These are phyloP conservation scores for Hemicentrotus pulcherrimus DNA, from an alignment of 35 echinoderm and acorn worm species.

Conservation along the genomic window DNA sequence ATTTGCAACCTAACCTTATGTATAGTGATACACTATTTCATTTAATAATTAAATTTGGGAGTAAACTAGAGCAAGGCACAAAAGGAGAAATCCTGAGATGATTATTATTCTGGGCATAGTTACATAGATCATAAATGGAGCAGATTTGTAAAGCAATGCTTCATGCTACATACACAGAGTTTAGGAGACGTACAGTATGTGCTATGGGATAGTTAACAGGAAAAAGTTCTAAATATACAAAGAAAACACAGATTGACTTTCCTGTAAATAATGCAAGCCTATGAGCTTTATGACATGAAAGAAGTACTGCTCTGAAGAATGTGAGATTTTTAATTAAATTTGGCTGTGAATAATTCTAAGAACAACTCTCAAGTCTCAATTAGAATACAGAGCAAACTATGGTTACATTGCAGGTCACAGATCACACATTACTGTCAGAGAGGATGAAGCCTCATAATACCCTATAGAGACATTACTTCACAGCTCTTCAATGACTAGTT, in stretches of 20 bases:
- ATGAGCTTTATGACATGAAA: neutral
- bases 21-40: neutral
- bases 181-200: neutral
- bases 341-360: neutral
- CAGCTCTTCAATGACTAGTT: neutral
- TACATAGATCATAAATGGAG: neutral
- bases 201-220: neutral
- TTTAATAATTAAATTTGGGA: neutral
- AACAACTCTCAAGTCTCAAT: neutral
- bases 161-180: neutral
- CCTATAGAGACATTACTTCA: neutral
- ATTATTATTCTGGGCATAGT: constrained; percentile 12
- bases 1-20: neutral
- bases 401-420: neutral
- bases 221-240: constrained; percentile 15
- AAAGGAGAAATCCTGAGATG: constrained; percentile 37
- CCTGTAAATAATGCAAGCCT: neutral
- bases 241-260: neutral
- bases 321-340: neutral
- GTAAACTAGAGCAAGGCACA: constrained; percentile 27
- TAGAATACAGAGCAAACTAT: neutral
- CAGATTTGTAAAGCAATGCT: neutral
- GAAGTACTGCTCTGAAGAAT: neutral
- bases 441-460: neutral
- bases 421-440: neutral